A percentile compares a stretch with the other conserved stretches of the same genome.
Evolutionary conservation across 2,888 invertebrate species (phyloP).

Genomic region (Hyppa rectilinea): DNA sequence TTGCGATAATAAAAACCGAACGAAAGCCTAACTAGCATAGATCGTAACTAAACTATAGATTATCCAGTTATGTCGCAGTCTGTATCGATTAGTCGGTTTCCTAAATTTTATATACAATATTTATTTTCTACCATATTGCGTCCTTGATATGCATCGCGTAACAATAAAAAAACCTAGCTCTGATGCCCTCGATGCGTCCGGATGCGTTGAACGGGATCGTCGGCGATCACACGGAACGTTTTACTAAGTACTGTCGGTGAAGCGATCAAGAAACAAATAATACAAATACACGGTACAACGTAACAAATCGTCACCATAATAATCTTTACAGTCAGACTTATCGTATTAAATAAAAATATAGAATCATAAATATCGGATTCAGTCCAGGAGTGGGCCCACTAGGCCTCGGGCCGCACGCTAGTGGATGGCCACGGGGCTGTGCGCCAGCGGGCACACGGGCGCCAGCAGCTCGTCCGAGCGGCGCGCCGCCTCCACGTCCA

Average conservation of each 20-base stretch:
- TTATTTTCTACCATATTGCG: slow-evolving; percentile 91
- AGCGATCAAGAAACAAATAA: slow-evolving; percentile 87
- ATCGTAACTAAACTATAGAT: slow-evolving; percentile 89
- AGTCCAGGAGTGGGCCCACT: slow-evolving; percentile 73
- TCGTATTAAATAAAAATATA: slow-evolving; percentile 90
- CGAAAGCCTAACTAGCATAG: slow-evolving; percentile 89
- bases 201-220: slow-evolving; percentile 75
- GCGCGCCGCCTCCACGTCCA: slow-evolving; percentile 89
- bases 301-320: slow-evolving; percentile 85
- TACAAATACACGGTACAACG: slow-evolving; percentile 85
- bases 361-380: slow-evolving; percentile 88
- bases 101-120: slow-evolving; percentile 89
- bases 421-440: slow-evolving; percentile 98
- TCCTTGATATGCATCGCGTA: slow-evolving; percentile 91
- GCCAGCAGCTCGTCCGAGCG: slow-evolving; percentile 93
- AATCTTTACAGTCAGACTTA: slow-evolving; percentile 89
- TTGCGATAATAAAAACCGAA: slow-evolving; percentile 87
- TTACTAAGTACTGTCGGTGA: slow-evolving; percentile 87
- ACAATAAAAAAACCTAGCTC: slow-evolving; percentile 90
- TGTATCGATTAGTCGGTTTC: slow-evolving; percentile 87
- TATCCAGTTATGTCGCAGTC: slow-evolving; percentile 88
- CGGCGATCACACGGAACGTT: slow-evolving; percentile 75
- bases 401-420: slow-evolving; percentile 68
- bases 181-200: slow-evolving; percentile 85
- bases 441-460: slow-evolving; percentile 95